Percentiles rank a stretch among this genome's conserved stretches.
These are phyloP conservation scores for Caenorhabditis becei DNA, from an alignment of 2,888 invertebrate species.

Conservation along the genomic window DNA sequence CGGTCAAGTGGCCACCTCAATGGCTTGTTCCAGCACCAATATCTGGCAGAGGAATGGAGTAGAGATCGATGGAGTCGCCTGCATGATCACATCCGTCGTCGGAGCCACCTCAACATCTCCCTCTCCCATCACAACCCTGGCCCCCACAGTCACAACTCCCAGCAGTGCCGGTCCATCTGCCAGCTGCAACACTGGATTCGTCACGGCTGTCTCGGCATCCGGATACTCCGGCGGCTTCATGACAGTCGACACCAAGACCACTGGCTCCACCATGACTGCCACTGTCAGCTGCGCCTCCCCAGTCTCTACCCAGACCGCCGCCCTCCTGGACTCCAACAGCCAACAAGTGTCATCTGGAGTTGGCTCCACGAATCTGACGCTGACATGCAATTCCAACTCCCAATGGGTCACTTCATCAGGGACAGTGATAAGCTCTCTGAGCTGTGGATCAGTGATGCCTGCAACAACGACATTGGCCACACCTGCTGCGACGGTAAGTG, in stretches of 20 bases:
- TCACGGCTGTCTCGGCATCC: conserved; percentile 34
- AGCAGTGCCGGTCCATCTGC: conserved; percentile 29
- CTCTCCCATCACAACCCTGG: conserved; percentile 47
- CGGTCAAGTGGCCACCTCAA: conserved; percentile 53
- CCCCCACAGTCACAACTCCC: conserved; percentile 27
- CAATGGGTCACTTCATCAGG: conserved; percentile 64
- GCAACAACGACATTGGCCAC: conserved; percentile 39
- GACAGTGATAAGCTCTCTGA: conserved; percentile 43
- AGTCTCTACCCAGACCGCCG: conserved; percentile 34
- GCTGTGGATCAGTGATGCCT: conserved; percentile 46
- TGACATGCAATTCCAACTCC: conserved; percentile 63
- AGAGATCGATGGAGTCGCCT: conserved; percentile 56
- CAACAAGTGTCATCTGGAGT: conserved; percentile 42
- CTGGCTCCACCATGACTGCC: conserved; percentile 34
- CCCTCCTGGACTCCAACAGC: conserved; percentile 38
- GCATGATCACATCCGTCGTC: conserved; percentile 56
- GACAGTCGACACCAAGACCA: conserved; percentile 56
- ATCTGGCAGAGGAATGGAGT: conserved; percentile 47
- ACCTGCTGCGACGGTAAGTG: conserved; percentile 20
- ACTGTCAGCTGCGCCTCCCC: conserved; percentile 52
- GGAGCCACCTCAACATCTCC: conserved; percentile 45
- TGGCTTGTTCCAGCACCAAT: conserved; percentile 56
- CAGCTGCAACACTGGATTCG: conserved; percentile 46
- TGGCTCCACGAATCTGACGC: conserved; percentile 59
- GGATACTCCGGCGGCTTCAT: conserved; percentile 61